phyloP scores from a whole-genome alignment of 2,113 vertebrate genomes.

The Lepisosteus oculatus region DNA sequence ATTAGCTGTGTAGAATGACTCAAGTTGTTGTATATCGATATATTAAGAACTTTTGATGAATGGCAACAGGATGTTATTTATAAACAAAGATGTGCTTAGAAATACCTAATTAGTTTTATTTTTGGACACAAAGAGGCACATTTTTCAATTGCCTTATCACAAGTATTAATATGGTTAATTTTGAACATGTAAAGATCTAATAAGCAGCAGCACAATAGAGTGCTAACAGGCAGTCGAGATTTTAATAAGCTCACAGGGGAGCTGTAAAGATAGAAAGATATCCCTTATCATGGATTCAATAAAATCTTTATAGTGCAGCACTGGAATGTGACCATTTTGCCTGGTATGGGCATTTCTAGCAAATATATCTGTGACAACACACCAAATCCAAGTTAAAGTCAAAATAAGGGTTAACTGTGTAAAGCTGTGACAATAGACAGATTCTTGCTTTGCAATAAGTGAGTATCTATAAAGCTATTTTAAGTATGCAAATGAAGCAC shows the following conservation, averaged over 20 bases:
- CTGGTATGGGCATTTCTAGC: background rate
- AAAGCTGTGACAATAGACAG: no score
- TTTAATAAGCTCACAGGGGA: slow-evolving; percentile 2
- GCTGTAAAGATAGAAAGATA: background rate
- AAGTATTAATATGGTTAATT: slow-evolving; percentile 7
- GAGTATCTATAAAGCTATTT: no score
- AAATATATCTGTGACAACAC: background rate
- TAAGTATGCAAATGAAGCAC: no score
- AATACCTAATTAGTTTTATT: no score
- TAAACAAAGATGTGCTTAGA: no score
- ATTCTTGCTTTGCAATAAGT: no score
- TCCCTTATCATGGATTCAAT: slow-evolving; percentile 1
- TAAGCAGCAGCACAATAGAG: background rate
- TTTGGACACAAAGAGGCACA: background rate
- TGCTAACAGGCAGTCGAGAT: slow-evolving; percentile 3
- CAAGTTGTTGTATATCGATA: no score
- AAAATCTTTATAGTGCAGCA: background rate
- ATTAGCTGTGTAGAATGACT: no score
- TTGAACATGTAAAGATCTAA: background rate
- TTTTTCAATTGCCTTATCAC: background rate
- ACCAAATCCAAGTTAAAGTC: background rate
- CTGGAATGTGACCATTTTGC: background rate
- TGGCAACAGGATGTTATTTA: no score
- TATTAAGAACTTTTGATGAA: no score
- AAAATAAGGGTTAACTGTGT: background rate